A percentile compares a stretch with the other conserved stretches of the same genome.
Conservation (phyloP, 2,797 vertebrate species). For the Hypotaenidia philippensis region DNA sequence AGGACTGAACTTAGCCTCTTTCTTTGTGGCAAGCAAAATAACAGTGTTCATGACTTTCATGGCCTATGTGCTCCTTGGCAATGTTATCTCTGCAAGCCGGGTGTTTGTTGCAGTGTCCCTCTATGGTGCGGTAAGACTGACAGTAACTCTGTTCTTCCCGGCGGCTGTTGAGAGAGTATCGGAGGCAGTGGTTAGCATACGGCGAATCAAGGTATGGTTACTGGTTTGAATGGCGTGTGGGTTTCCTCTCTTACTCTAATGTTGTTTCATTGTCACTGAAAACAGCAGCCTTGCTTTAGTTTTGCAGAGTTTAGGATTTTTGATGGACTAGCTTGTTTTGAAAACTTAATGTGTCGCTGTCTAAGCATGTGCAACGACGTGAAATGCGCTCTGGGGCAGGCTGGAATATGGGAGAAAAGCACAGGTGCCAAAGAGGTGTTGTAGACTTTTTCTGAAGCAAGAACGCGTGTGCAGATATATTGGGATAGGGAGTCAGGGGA, state of each 20-base stretch:
- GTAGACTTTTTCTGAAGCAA: not conserved
- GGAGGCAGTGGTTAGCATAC: constrained; percentile 90
- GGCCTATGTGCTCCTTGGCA: constrained; percentile 88
- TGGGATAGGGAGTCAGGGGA: not conserved
- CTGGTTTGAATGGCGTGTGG: accelerated
- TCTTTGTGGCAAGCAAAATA: constrained; percentile 93
- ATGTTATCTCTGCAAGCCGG: constrained; percentile 87
- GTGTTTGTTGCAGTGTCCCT: constrained; percentile 92
- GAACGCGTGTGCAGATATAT: accelerated
- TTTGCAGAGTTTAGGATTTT: not conserved
- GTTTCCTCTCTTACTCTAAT: not conserved
- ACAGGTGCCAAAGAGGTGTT: accelerated
- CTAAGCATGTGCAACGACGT: accelerated
- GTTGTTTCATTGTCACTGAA: accelerated
- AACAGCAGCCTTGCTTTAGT: not conserved
- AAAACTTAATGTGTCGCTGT: accelerated
- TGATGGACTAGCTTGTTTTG: not conserved
- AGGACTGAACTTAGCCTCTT: constrained; percentile 93
- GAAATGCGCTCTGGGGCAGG: accelerated
- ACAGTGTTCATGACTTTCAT: constrained; percentile 93
- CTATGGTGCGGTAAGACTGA: constrained; percentile 90
- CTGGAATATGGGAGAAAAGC: not conserved
- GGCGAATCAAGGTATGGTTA: constrained; percentile 88
- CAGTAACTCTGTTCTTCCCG: constrained; percentile 94
- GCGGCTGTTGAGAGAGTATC: constrained; percentile 90